Conservation (phyloP, 2,888 invertebrate species). For the Asteroscopus sphinx region DNA sequence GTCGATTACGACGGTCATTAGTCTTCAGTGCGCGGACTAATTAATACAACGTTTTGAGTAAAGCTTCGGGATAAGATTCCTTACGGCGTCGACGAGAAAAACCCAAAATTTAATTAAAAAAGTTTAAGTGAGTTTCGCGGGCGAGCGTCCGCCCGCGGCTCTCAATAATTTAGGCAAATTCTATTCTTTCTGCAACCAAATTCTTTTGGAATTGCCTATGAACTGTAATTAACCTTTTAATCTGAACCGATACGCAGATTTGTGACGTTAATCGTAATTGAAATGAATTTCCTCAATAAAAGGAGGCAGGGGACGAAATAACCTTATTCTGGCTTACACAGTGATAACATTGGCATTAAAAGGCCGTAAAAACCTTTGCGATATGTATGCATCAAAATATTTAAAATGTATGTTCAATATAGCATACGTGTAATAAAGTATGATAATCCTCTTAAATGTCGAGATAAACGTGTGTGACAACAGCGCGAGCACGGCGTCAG, state of each 20-base stretch:
- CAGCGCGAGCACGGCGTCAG: conserved; percentile 48
- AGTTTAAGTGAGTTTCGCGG: conserved; percentile 89
- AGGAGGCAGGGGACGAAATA: conserved; percentile 5
- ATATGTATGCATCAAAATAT: conserved; percentile 6
- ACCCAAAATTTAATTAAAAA: conserved; percentile 89
- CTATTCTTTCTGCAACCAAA: conserved; percentile 76
- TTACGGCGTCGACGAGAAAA: conserved; percentile 77
- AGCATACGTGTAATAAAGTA: conserved; percentile 30
- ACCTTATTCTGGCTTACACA: conserved; percentile 4
- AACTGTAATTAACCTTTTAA: conserved; percentile 70
- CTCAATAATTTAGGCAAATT: conserved; percentile 83
- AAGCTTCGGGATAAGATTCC: conserved; percentile 80
- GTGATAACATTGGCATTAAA: conserved; percentile 19
- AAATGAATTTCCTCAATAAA: conserved; percentile 23
- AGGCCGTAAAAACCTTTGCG: conserved; percentile 7
- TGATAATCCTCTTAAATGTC: conserved; percentile 37
- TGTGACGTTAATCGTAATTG: conserved; percentile 41
- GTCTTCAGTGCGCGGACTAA: conserved; percentile 79
- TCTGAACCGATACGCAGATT: conserved; percentile 50
- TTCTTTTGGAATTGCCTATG: conserved; percentile 65
- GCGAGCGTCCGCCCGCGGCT: conserved; percentile 77
- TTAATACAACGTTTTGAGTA: conserved; percentile 87
- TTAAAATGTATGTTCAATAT: conserved; percentile 26
- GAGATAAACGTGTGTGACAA: conserved; percentile 48
- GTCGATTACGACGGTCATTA: conserved; percentile 82